Evolutionary conservation across 2,113 vertebrate species (phyloP).

Genomic region (Aptenodytes patagonicus): DNA sequence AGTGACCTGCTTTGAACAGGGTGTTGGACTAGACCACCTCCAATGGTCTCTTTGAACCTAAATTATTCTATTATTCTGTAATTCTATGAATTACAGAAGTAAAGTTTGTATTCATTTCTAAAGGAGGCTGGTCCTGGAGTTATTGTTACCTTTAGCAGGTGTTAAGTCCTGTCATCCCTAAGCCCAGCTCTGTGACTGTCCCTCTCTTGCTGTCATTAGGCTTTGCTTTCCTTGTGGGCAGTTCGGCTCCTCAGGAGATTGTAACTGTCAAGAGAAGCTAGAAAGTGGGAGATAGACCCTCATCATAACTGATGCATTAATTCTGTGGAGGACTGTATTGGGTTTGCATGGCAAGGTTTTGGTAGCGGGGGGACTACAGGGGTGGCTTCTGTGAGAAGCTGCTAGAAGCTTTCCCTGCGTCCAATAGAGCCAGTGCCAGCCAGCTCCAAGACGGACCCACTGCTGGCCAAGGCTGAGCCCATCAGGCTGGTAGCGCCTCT

Average conservation of each 20-base stretch:
- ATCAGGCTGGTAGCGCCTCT: background rate
- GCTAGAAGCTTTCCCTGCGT: too few relatives aligned
- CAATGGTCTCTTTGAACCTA: background rate
- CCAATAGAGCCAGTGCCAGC: background rate
- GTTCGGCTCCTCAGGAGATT: background rate
- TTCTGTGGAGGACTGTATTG: background rate
- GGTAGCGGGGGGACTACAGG: background rate
- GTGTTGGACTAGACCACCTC: background rate
- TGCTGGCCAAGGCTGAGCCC: background rate
- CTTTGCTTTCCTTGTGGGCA: background rate
- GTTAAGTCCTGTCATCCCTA: background rate
- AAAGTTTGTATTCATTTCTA: background rate
- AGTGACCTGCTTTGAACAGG: background rate
- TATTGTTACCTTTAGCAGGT: background rate
- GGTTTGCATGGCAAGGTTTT: background rate
- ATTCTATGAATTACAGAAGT: background rate
- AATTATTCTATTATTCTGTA: background rate
- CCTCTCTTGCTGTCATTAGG: background rate
- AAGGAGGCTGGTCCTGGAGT: background rate
- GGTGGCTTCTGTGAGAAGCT: too few relatives aligned
- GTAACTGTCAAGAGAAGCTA: background rate
- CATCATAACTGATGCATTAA: background rate
- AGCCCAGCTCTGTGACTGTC: background rate
- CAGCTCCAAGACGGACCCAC: background rate
- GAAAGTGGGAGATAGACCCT: background rate